A percentile compares a stretch with the other conserved stretches of the same genome.
phyloP scores from a whole-genome alignment of 1,140 invertebrate genomes.

The roundworm (Caenorhabditis elegans) region DNA sequence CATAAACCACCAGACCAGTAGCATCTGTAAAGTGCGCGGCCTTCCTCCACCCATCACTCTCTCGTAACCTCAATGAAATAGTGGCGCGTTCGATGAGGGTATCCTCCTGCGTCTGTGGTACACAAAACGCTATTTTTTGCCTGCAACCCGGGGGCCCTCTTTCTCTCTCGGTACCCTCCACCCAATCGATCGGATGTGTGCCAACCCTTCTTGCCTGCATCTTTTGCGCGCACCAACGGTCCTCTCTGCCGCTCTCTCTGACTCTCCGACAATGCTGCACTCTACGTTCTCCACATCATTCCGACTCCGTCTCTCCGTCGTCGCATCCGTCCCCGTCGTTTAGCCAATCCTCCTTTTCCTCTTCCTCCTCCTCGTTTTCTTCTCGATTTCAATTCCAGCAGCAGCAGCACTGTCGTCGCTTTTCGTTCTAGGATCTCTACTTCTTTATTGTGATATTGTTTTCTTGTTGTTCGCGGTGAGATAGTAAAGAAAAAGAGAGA shows the following conservation, averaged over 20 bases:
- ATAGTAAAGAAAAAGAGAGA: neutral
- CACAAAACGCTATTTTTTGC: slow-evolving; percentile 19
- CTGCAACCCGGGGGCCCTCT: neutral
- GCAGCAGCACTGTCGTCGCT: neutral
- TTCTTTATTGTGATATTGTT: neutral
- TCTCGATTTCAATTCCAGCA: slow-evolving; percentile 30
- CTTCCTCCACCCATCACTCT: neutral
- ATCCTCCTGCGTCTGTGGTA: slow-evolving; percentile 4
- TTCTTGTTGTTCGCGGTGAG: neutral
- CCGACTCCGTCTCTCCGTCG: slow-evolving; percentile 8
- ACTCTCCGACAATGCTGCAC: neutral
- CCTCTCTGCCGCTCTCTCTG: slow-evolving; percentile 8
- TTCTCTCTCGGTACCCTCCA: too few species aligned
- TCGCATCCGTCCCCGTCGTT: slow-evolving; percentile 22
- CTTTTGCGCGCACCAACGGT: slow-evolving; percentile 22
- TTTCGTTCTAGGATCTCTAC: neutral
- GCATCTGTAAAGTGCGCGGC: slow-evolving; percentile 26
- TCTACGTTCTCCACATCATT: slow-evolving; percentile 6
- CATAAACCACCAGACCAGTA: slow-evolving; percentile 25
- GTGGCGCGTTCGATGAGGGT: slow-evolving; percentile 18
- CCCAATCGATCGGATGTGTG: slow-evolving; percentile 23
- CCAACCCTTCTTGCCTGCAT: slow-evolving; percentile 17
- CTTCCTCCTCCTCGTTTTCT: neutral
- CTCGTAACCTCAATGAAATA: neutral
- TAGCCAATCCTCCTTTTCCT: slow-evolving; percentile 8